These are phyloP conservation scores for Chrysina gloriosa DNA, from an alignment of 2,888 invertebrate species.

Conservation along the genomic window DNA sequence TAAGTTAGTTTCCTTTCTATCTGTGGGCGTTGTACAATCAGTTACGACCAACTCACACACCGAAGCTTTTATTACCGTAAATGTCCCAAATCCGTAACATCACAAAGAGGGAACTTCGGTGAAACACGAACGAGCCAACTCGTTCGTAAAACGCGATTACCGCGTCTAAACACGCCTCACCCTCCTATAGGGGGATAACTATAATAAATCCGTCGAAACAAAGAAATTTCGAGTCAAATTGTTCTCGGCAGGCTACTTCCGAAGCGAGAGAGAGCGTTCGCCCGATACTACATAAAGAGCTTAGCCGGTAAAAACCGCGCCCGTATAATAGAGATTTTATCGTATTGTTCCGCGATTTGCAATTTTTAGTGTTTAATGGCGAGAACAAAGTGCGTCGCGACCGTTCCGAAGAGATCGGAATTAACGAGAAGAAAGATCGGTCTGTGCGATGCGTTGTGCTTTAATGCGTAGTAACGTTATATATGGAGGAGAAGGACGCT, in stretches of 20 bases:
- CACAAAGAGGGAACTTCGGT: neutral
- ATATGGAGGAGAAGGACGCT: no score
- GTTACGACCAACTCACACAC: neutral
- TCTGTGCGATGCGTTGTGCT: neutral
- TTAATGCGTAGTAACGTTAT: no score
- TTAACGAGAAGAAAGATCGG: neutral
- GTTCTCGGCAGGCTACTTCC: neutral
- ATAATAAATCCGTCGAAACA: conserved; percentile 21
- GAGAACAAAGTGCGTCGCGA: neutral
- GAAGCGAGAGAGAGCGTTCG: no score
- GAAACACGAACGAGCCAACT: neutral
- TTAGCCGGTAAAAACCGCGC: neutral
- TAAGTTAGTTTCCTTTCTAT: neutral
- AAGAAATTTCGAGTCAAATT: conserved; percentile 19
- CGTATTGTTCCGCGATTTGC: conserved; percentile 26
- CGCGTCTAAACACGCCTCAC: neutral
- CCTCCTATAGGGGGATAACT: conserved; percentile 1
- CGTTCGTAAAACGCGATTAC: conserved; percentile 16
- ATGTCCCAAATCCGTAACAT: no score
- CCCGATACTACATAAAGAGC: neutral
- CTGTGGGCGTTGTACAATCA: no score
- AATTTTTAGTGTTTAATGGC: conserved; percentile 14
- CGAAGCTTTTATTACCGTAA: no score
- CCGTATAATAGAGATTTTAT: conserved; percentile 28
- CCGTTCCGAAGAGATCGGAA: neutral